A percentile compares a stretch with the other conserved stretches of the same genome.
These are phyloP conservation scores for Holothuria leucospilota DNA, from an alignment of 53 echinoderm and acorn worm genomes.

Conservation along the genomic window DNA sequence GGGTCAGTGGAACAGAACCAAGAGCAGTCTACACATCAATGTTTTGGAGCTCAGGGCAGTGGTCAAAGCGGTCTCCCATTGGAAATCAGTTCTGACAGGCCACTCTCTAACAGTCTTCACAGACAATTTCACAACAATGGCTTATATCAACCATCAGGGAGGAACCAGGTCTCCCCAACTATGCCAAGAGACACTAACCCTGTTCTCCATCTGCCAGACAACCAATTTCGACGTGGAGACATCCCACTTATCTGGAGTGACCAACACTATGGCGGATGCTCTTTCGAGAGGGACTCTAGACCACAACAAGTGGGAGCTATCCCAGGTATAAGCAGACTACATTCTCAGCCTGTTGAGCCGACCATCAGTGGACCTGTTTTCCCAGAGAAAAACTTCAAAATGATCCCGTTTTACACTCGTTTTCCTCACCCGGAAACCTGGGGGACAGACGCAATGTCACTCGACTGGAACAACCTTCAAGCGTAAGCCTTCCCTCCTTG, in stretches of 20 bases:
- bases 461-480: conserved; percentile 38
- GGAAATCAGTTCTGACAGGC: not conserved
- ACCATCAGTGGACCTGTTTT: conserved; percentile 40
- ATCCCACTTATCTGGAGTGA: conserved; percentile 30
- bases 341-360: not conserved
- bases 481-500: conserved; percentile 60
- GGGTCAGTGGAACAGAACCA: conserved; percentile 3
- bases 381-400: conserved; percentile 25
- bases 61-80: not conserved
- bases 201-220: conserved; percentile 38
- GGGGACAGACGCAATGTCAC: conserved; percentile 44
- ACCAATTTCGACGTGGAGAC: not conserved
- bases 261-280: conserved; percentile 53
- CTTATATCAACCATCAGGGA: conserved; percentile 58
- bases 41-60: conserved; percentile 16
- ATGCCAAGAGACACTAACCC: conserved; percentile 13
- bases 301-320: conserved; percentile 27
- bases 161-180: conserved; percentile 45
- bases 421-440: conserved; percentile 29
- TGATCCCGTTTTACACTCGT: conserved; percentile 48
- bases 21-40: conserved; percentile 26
- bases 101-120: not conserved
- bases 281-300: not conserved
- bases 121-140: conserved; percentile 53
- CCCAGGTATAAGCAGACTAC: not conserved